Conservation (phyloP, 2,888 invertebrate genomes). For the Amiota minor region DNA sequence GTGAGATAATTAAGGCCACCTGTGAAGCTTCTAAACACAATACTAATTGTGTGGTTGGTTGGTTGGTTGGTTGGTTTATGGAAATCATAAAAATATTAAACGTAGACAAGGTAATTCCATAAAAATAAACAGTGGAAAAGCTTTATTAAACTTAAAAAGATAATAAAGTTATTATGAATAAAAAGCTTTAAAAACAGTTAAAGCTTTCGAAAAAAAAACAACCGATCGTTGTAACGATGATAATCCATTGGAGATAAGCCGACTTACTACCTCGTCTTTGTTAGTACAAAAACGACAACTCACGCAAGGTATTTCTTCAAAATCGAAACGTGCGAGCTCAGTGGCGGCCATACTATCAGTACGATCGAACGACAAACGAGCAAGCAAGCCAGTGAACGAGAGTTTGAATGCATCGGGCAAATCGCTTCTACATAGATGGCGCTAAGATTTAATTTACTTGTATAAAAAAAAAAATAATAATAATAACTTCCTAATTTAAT, state of each 20-base stretch:
- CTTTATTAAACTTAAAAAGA: not conserved
- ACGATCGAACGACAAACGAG: constrained; percentile 1
- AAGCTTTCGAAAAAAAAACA: not conserved
- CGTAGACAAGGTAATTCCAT: constrained; percentile 18
- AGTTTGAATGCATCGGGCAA: too few species aligned
- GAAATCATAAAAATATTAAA: not conserved
- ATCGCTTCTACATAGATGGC: not conserved
- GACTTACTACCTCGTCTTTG: constrained; percentile 17
- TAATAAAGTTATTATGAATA: too few species aligned
- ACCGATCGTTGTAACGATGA: constrained; percentile 22
- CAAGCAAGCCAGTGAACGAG: too few species aligned
- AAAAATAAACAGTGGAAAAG: too few species aligned
- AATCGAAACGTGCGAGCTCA: constrained; percentile 47
- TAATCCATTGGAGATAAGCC: constrained; percentile 23
- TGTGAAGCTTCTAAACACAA: too few species aligned
- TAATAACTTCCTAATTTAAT: not conserved
- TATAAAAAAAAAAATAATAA: not conserved
- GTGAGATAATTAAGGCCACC: too few species aligned
- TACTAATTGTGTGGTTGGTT: too few species aligned
- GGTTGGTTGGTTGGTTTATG: too few species aligned
- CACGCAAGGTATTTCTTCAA: constrained; percentile 49
- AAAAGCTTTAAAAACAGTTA: constrained; percentile 17
- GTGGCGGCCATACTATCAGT: constrained; percentile 14
- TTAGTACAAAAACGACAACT: constrained; percentile 55
- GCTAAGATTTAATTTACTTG: not conserved